A percentile compares a stretch with the other conserved stretches of the same genome.
phyloP scores from a whole-genome alignment of 2,888 invertebrate genomes.

The Ecdyonurus torrentis region DNA sequence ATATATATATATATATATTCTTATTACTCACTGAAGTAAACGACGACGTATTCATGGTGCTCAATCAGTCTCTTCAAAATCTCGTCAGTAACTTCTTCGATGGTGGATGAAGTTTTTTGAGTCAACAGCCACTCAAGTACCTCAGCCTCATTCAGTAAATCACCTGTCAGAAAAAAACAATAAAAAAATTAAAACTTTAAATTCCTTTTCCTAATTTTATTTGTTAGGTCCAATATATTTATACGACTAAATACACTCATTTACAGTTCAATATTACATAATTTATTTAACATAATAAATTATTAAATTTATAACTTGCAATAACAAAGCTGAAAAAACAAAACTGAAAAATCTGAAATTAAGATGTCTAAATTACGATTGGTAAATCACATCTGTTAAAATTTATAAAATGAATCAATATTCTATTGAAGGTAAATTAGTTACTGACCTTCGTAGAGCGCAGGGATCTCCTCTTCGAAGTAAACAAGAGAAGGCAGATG shows the following conservation, averaged over 20 bases:
- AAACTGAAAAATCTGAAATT: too few species aligned
- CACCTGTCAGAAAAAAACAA: too few species aligned
- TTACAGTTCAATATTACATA: not conserved
- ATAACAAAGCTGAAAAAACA: not conserved
- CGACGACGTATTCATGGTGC: constrained; percentile 86
- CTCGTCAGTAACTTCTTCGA: constrained; percentile 88
- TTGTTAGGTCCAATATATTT: too few species aligned
- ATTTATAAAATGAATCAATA: not conserved
- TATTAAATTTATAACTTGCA: not conserved
- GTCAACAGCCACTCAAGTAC: constrained; percentile 77
- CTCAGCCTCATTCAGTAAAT: constrained; percentile 80
- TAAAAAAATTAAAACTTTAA: too few species aligned
- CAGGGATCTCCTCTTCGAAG: constrained; percentile 82
- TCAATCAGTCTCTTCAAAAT: constrained; percentile 69
- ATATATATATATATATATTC: too few species aligned
- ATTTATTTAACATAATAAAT: not conserved
- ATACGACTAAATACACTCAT: too few species aligned
- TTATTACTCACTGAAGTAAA: constrained; percentile 79
- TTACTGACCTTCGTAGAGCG: constrained; percentile 55
- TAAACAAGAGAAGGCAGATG: constrained; percentile 73
- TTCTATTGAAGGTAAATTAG: not conserved
- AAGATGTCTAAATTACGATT: too few species aligned
- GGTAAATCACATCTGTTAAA: too few species aligned
- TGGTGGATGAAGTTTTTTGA: constrained; percentile 78
- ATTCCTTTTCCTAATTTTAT: too few species aligned